phyloP scores from a whole-genome alignment of 2,797 vertebrate species.

The Lates japonicus region DNA sequence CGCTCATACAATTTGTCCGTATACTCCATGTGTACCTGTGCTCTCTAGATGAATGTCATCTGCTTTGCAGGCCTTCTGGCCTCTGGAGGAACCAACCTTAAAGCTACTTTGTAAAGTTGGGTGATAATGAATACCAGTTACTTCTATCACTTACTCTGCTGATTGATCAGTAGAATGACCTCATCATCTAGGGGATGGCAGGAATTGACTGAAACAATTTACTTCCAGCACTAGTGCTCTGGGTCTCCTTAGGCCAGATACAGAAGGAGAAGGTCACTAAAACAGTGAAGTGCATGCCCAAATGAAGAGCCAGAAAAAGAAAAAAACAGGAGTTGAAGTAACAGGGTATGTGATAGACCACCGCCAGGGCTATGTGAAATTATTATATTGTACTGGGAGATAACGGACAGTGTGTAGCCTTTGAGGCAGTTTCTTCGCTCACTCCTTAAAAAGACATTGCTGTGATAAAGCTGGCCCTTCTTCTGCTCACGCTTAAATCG shows the following conservation, averaged over 20 bases:
- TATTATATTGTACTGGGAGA: slow-evolving; percentile 82
- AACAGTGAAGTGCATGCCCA: slow-evolving; percentile 13
- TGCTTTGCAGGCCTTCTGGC: neutral
- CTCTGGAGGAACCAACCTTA: slow-evolving; percentile 14
- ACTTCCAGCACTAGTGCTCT: slow-evolving; percentile 25
- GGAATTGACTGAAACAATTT: slow-evolving; percentile 31
- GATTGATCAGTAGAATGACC: slow-evolving; percentile 58
- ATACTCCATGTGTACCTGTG: slow-evolving; percentile 5
- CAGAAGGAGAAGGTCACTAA: slow-evolving; percentile 13
- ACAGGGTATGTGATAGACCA: slow-evolving; percentile 37
- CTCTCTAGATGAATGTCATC: slow-evolving; percentile 15
- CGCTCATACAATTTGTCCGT: slow-evolving; percentile 45
- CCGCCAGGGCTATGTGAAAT: slow-evolving; percentile 79
- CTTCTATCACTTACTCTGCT: slow-evolving; percentile 20
- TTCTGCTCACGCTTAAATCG: slow-evolving; percentile 67
- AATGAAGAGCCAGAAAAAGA: slow-evolving; percentile 2
- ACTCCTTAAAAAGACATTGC: slow-evolving; percentile 84
- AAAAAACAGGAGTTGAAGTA: neutral
- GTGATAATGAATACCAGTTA: slow-evolving; percentile 50
- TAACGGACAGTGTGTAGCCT: slow-evolving; percentile 83
- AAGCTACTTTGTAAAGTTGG: slow-evolving; percentile 29
- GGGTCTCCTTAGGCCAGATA: slow-evolving; percentile 4
- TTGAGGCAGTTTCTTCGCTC: slow-evolving; percentile 80
- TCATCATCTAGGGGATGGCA: slow-evolving; percentile 36
- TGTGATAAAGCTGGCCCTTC: slow-evolving; percentile 78